Conservation (phyloP, 2,888 invertebrate genomes). For the Allygus modestus region DNA sequence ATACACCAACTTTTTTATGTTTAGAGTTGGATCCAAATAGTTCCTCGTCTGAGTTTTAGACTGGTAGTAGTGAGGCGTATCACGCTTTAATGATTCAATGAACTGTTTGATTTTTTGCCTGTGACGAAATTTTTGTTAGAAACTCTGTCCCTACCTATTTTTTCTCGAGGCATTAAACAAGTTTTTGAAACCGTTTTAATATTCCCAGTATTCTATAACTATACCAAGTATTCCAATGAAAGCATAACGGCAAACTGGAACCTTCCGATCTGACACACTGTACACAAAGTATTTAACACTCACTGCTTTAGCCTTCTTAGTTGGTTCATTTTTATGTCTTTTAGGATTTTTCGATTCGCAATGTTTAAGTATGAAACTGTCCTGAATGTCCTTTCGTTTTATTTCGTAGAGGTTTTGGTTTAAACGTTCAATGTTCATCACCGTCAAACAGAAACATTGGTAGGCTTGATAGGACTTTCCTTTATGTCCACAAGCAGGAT, state of each 20-base stretch:
- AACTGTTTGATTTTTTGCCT: background rate
- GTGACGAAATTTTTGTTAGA: constrained; percentile 7
- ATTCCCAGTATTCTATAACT: constrained; percentile 30
- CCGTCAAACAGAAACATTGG: background rate
- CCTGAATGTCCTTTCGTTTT: constrained; percentile 43
- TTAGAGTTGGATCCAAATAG: background rate
- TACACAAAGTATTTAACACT: constrained; percentile 33
- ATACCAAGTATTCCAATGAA: constrained; percentile 35
- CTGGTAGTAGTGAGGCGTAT: background rate
- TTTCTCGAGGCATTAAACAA: constrained; percentile 21
- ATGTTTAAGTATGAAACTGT: constrained; percentile 8
- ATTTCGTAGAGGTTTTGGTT: constrained; percentile 19
- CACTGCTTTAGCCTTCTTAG: constrained; percentile 33
- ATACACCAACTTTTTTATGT: background rate
- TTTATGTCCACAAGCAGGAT: constrained; percentile 31
- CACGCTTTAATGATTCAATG: constrained; percentile 12
- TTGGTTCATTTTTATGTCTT: constrained; percentile 8
- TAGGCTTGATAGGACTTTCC: constrained; percentile 12
- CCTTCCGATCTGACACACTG: background rate
- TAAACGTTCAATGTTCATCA: constrained; percentile 30
- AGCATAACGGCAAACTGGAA: constrained; percentile 26
- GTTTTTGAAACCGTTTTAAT: constrained; percentile 33
- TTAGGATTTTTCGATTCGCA: background rate
- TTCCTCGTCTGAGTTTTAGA: constrained; percentile 4
- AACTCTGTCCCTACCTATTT: background rate